Evolutionary conservation across 2,797 vertebrate genomes (phyloP), one percentile per base, ranked within the genome.

Genomic region (Sciaenops ocellatus): DNA sequence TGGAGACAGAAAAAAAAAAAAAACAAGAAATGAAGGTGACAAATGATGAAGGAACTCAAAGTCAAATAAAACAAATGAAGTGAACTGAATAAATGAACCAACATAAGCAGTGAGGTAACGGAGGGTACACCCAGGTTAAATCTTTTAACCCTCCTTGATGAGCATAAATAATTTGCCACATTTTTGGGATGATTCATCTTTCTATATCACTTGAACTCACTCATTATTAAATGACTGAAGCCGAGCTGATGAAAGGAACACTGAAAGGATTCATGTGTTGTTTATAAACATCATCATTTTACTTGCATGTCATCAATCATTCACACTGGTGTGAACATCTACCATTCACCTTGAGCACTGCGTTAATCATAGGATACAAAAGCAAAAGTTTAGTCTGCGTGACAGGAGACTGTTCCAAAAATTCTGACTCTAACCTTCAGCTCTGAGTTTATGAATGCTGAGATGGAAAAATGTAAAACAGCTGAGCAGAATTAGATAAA

Each of bases 31-130:
- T 78, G 51, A 85, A 87, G 28, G 26, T 17, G 15, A 84, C 57
- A 84, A 84, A 89, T 66, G 72, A 90, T 85, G 77, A 83, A 4
- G 46, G 52, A 86, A 79, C 57, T 47, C 51, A 86, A 80, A 55
- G 10, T 34, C 2, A 82, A 67, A 67, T 69, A 46, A 79, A 68
- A 44, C 34, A 48, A 59, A 63, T 41, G 13, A 79, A 75, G 55
- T 47, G 13, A 82, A 71, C 20, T 57, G 16, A 80, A 76, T 26
- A 28, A 48, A 62, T 20, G 13, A 75, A 76, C 24, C 4, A 87
- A 65, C 57, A 52, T 3, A 20, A 71, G 22, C 48, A 73, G 76
- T 69, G 76, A 83, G 72, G 80, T 80, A 52, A 83, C 73, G 82
- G 70, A 79, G 74, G 10, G 74, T 3, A 69, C 10, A 34, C n/a